phyloP scores from a whole-genome alignment of 2,797 vertebrate species.

The Dermochelys coriacea region DNA sequence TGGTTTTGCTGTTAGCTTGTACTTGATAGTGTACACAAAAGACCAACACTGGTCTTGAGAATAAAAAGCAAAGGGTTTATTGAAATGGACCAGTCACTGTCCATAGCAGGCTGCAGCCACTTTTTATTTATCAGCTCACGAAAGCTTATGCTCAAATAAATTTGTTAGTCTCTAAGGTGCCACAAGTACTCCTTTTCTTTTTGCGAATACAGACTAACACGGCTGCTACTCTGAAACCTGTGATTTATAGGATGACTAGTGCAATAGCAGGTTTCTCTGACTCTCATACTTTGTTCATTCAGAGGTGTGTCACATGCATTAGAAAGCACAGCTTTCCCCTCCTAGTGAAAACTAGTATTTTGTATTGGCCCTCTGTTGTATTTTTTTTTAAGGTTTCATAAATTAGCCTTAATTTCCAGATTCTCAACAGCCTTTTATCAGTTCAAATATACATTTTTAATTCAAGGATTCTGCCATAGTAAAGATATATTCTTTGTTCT shows the following conservation, averaged over 20 bases:
- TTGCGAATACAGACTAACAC: too few relatives aligned
- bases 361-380: background rate
- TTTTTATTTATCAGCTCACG: background rate
- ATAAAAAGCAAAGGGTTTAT: background rate
- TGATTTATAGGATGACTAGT: background rate
- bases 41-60: background rate
- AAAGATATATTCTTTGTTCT: background rate
- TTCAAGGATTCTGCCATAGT: background rate
- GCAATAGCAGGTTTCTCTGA: background rate
- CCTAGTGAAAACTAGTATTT: background rate
- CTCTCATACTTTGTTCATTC: background rate
- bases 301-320: background rate
- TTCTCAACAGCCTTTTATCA: background rate
- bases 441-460: background rate
- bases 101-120: background rate
- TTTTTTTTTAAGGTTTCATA: background rate
- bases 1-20: background rate
- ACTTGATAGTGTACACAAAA: background rate
- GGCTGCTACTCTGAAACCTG: too few relatives aligned
- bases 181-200: too few relatives aligned
- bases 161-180: too few relatives aligned
- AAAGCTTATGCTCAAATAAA: too few relatives aligned
- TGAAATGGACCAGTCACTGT: background rate
- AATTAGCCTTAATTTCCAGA: background rate
- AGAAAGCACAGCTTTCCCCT: background rate